Conservation (phyloP, 2,888 invertebrate species). For the Gasteruption jaculator region DNA sequence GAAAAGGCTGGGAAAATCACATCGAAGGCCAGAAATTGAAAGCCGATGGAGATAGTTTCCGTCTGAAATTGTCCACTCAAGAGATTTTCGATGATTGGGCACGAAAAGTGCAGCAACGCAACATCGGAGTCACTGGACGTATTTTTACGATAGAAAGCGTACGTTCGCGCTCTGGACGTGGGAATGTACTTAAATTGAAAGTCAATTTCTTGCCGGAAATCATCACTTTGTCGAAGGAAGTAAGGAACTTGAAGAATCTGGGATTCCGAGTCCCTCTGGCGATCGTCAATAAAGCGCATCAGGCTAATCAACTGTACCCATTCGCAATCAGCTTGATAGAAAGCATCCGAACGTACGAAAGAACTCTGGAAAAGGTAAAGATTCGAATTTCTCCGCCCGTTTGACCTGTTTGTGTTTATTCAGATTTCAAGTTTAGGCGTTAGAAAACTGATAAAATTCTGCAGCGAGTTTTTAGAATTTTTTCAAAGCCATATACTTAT, state of each 20-base stretch:
- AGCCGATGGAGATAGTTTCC: slow-evolving; percentile 96
- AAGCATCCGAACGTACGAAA: slow-evolving; percentile 94
- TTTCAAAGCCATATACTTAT: background rate
- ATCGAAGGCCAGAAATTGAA: slow-evolving; percentile 97
- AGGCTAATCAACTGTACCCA: slow-evolving; percentile 96
- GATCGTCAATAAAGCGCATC: slow-evolving; percentile 98
- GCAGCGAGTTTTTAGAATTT: background rate
- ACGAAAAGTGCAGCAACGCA: slow-evolving; percentile 87
- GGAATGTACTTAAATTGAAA: slow-evolving; percentile 81
- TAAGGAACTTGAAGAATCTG: slow-evolving; percentile 90
- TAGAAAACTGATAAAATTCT: slow-evolving; percentile 11
- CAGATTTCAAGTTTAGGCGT: slow-evolving; percentile 15
- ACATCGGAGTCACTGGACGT: slow-evolving; percentile 88
- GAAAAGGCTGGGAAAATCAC: slow-evolving; percentile 98
- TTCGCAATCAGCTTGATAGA: slow-evolving; percentile 98
- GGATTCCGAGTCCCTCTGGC: slow-evolving; percentile 96
- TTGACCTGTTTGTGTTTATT: slow-evolving; percentile 14
- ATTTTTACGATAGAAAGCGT: slow-evolving; percentile 91
- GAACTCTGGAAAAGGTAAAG: slow-evolving; percentile 93
- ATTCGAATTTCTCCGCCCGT: background rate
- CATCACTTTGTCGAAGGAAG: slow-evolving; percentile 97
- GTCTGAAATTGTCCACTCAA: slow-evolving; percentile 91
- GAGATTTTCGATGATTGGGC: slow-evolving; percentile 99
- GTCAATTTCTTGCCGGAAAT: slow-evolving; percentile 98
- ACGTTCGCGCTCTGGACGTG: slow-evolving; percentile 71